These are phyloP conservation scores for Drosophila ezoana DNA, from an alignment of 2,888 invertebrate genomes.

Conservation along the genomic window DNA sequence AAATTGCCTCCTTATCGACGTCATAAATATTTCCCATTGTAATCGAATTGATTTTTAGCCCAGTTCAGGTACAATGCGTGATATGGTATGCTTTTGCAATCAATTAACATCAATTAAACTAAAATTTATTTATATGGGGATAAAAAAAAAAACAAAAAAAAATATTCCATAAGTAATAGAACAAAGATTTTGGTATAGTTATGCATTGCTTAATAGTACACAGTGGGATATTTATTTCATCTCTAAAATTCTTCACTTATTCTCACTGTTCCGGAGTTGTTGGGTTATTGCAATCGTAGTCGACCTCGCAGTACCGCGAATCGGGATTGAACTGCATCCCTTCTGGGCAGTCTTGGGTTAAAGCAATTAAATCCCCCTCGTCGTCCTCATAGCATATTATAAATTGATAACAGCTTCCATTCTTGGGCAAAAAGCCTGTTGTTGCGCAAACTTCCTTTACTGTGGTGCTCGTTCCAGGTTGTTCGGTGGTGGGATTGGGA, in stretches of 20 bases:
- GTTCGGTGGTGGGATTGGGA: not conserved
- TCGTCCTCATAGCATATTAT: slow-evolving; percentile 50
- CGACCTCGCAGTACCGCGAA: slow-evolving; percentile 41
- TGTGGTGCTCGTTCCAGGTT: not conserved
- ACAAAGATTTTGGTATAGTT: slow-evolving; percentile 29
- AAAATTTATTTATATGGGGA: slow-evolving; percentile 56
- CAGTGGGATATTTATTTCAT: slow-evolving; percentile 33
- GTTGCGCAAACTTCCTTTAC: slow-evolving; percentile 50
- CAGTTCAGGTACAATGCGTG: slow-evolving; percentile 14
- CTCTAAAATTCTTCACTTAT: not conserved
- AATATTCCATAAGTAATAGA: slow-evolving; percentile 16
- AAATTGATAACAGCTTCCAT: slow-evolving; percentile 60
- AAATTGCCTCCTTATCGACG: slow-evolving; percentile 34
- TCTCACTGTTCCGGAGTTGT: not conserved
- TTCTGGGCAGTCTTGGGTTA: slow-evolving; percentile 51
- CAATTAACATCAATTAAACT: slow-evolving; percentile 57
- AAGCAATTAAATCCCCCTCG: slow-evolving; percentile 3
- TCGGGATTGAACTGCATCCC: slow-evolving; percentile 65
- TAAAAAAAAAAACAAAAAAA: slow-evolving; percentile 34
- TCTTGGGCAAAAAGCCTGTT: slow-evolving; percentile 62
- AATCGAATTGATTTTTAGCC: slow-evolving; percentile 16
- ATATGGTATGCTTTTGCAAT: slow-evolving; percentile 13
- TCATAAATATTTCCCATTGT: slow-evolving; percentile 35
- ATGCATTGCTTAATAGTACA: slow-evolving; percentile 24
- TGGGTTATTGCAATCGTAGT: slow-evolving; percentile 44